Conservation (phyloP, 2,797 vertebrate species). For the Melanotaenia pygmaea region DNA sequence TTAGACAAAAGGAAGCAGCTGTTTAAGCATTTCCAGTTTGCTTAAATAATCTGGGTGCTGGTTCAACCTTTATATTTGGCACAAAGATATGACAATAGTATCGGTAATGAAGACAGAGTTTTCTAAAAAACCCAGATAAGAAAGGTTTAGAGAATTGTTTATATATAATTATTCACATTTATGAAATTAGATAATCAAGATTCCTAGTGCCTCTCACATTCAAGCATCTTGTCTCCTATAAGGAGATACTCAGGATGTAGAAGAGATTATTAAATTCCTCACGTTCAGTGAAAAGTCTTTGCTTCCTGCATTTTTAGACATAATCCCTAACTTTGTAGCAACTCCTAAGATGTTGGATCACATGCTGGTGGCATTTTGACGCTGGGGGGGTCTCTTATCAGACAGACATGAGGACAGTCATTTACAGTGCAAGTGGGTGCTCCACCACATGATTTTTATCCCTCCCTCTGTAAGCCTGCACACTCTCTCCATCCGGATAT, state of each 20-base stretch:
- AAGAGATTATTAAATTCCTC: constrained; percentile 71
- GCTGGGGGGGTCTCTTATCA: constrained; percentile 53
- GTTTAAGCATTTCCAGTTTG: background rate
- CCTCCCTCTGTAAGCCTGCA: constrained; percentile 52
- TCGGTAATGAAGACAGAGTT: background rate
- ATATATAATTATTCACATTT: no score
- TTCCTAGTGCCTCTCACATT: background rate
- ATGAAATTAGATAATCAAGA: background rate
- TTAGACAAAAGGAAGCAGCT: background rate
- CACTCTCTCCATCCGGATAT: constrained; percentile 80
- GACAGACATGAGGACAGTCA: constrained; percentile 57
- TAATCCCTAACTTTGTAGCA: constrained; percentile 62
- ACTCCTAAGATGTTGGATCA: constrained; percentile 60
- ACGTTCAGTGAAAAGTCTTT: constrained; percentile 57
- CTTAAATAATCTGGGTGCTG: background rate
- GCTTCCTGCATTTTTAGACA: constrained; percentile 62
- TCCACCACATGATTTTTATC: constrained; percentile 30
- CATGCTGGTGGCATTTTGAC: constrained; percentile 60
- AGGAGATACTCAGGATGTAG: constrained; percentile 47
- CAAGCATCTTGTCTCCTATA: constrained; percentile 10
- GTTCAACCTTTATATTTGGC: background rate
- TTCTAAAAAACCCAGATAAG: background rate
- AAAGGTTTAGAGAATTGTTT: no score
- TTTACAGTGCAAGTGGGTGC: constrained; percentile 64
- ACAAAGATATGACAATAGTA: background rate